Evolutionary conservation across 2,888 invertebrate genomes (phyloP).

Genomic region (Yponomeuta evonymella): DNA sequence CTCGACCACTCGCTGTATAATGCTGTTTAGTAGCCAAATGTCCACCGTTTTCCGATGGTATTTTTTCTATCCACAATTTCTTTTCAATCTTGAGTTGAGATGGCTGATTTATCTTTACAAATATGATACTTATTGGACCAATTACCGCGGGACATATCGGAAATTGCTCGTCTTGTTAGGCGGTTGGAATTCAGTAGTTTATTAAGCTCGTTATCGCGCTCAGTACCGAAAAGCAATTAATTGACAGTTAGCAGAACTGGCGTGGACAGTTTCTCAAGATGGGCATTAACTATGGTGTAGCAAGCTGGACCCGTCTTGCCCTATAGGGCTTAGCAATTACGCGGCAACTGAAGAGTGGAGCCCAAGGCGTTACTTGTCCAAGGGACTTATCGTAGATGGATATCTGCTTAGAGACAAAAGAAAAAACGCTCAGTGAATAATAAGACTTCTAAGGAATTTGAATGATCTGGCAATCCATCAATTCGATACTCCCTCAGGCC

Average conservation of each 20-base stretch:
- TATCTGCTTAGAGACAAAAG: conserved; percentile 64
- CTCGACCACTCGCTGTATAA: not conserved
- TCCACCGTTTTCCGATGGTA: not conserved
- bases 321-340: conserved; percentile 57
- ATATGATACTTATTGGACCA: conserved; percentile 1
- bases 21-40: not conserved
- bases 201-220: conserved; percentile 9
- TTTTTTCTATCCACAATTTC: not conserved
- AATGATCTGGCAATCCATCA: conserved; percentile 7
- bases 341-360: conserved; percentile 41
- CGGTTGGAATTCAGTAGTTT: not conserved
- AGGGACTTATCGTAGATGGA: conserved; percentile 60
- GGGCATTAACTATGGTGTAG: conserved; percentile 53
- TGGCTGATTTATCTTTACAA: not conserved
- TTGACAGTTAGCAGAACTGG: conserved; percentile 48
- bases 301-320: conserved; percentile 51
- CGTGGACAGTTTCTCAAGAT: conserved; percentile 45
- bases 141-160: not conserved
- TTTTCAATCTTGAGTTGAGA: not conserved
- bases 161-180: conserved; percentile 3
- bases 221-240: conserved; percentile 40
- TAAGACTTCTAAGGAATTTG: conserved; percentile 32
- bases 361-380: conserved; percentile 48
- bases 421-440: conserved; percentile 62
- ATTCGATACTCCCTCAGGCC: not conserved